Base-by-base conservation (phyloP, 1,140 invertebrate species). In the Onthophagus taurus region DNA sequence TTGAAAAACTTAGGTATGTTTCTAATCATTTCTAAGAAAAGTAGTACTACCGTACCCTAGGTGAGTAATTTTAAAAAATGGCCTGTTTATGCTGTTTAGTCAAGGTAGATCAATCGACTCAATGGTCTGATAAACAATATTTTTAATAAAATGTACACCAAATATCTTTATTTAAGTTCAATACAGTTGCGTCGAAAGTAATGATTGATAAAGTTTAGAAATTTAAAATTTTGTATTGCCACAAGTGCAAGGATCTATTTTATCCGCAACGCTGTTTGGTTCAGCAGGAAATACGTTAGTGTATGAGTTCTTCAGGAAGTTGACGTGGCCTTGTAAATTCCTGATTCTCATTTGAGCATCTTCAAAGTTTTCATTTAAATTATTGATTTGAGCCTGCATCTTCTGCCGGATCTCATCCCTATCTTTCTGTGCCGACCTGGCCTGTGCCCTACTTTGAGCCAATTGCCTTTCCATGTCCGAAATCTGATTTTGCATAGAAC, bases 381-480 rank as follows among this genome's bases (percentile, higher is more conserved):
- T 74, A 46, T 73, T 72, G 33, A 81, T 77, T 56, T 82, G 78
- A 42, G 71, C 69, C 49, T 80, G 75, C 75, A 81, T 80, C 45
- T 78, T 78, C 48, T 75, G 71, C 47, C 78, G 64, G 12, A 81
- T 70, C 71, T 81, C 77, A 48, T 80, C 78, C 29, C 76, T 67
- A 34, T 81, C 78, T 48, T 78, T 78, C 48, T 81, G 75, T 0
- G 75, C 73, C 5, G 74, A 67, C 45, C 70, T 70, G 1, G 77
- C 75, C 41, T 70, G 67, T 6, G 79, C 79, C 53, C 77, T 68
- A 37, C 71, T 70, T 19, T 73, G 70, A 0, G 75, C 78, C 16
- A 83, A 53, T 53, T 81, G 77, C 44, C 71, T 66, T 52, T 83
- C 80, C 54, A 81, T 59, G 46, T 80, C 77, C 1, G 69, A 68